These are phyloP conservation scores for Epistrophe grossulariae DNA, from an alignment of 2,888 invertebrate genomes.

Conservation along the genomic window DNA sequence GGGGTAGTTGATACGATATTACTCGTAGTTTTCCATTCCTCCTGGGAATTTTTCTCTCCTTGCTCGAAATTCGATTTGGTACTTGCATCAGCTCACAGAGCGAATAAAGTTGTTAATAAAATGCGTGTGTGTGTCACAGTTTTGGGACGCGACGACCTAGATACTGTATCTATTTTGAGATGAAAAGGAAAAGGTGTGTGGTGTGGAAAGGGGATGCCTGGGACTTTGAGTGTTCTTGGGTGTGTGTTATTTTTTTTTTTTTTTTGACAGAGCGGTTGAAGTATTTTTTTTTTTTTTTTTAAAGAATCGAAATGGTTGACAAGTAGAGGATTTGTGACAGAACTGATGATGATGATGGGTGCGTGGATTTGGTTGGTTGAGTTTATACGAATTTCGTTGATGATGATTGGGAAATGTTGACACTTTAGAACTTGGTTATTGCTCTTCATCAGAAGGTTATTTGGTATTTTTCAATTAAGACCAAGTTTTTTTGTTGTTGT, in stretches of 20 bases:
- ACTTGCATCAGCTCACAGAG: constrained; percentile 14
- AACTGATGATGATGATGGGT: constrained; percentile 35
- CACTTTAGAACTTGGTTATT: constrained; percentile 36
- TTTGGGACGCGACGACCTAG: constrained; percentile 63
- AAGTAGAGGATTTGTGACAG: constrained; percentile 46
- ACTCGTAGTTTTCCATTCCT: constrained; percentile 1
- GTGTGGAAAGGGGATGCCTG: constrained; percentile 17
- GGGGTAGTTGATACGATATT: background rate
- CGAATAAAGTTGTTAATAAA: constrained; percentile 40
- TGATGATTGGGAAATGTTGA: constrained; percentile 66
- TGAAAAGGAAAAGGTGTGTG: constrained; percentile 19
- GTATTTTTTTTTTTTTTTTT: constrained; percentile 22
- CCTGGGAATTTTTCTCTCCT: constrained; percentile 13
- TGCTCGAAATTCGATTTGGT: background rate
- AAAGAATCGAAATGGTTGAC: constrained; percentile 39
- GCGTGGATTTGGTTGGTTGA: constrained; percentile 55
- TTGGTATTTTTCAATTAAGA: constrained; percentile 39
- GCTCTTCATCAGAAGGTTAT: constrained; percentile 8
- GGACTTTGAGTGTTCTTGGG: constrained; percentile 28
- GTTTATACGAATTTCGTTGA: constrained; percentile 31
- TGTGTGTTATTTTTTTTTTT: constrained; percentile 39
- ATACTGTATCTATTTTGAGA: constrained; percentile 70
- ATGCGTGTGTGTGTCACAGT: constrained; percentile 45
- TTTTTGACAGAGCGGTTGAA: constrained; percentile 40
- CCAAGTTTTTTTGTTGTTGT: background rate